These are phyloP conservation scores for Chlamydotis undulata DNA, from an alignment of 2,113 vertebrate genomes.

Conservation along the genomic window DNA sequence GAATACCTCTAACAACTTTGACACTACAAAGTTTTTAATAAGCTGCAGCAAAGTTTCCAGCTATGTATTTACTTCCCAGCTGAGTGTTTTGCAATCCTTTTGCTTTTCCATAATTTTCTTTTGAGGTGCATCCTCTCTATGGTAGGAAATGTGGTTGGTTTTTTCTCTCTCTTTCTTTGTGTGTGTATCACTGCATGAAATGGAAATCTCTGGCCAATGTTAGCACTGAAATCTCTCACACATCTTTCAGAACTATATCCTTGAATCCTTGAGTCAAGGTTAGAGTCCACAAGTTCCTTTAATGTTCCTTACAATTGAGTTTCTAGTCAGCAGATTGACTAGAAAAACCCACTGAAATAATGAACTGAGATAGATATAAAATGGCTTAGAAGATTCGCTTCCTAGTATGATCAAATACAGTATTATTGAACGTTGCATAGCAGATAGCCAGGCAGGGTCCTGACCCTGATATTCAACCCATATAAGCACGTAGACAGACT, in stretches of 20 bases:
- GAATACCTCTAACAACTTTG: background rate
- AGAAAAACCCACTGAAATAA: background rate
- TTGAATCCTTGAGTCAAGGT: background rate
- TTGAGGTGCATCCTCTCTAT: background rate
- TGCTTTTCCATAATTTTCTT: background rate
- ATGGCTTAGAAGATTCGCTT: background rate
- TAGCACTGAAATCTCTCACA: background rate
- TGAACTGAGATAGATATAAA: background rate
- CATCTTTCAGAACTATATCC: background rate
- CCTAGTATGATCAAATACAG: background rate
- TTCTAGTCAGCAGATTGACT: background rate
- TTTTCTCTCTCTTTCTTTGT: background rate
- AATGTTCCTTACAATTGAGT: background rate
- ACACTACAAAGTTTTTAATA: background rate
- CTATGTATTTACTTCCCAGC: background rate
- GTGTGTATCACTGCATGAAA: accelerated
- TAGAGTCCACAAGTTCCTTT: background rate
- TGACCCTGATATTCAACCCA: background rate
- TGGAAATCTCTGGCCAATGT: background rate
- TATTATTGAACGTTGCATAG: background rate
- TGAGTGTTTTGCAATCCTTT: background rate
- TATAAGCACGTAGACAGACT: background rate
- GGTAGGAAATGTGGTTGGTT: background rate
- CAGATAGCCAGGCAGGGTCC: background rate
- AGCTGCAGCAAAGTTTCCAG: background rate